Evolutionary conservation across 2,113 vertebrate species (phyloP).

Genomic region (Podarcis cretensis): DNA sequence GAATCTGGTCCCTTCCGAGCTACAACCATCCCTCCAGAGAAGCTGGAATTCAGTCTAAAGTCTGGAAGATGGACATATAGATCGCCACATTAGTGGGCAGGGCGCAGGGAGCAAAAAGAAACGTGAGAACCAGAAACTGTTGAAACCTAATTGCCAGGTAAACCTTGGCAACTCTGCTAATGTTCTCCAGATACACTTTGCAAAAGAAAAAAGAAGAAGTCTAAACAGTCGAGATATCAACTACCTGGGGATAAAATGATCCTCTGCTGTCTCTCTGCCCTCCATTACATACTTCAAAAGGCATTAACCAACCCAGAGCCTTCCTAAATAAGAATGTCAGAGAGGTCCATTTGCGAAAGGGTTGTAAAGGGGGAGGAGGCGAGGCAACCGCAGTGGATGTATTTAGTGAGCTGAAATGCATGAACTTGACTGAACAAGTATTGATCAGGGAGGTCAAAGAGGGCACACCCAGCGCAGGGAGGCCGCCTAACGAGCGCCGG

Average conservation of each 20-base stretch:
- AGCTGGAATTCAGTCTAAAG: neutral
- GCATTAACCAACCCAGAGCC: neutral
- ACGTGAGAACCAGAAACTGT: conserved; percentile 43
- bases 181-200: conserved; percentile 37
- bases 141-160: conserved; percentile 49
- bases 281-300: conserved; percentile 25
- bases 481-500: conserved; percentile 29
- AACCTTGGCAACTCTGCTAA: conserved; percentile 48
- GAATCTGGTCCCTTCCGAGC: too few species aligned
- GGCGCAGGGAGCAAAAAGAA: conserved; percentile 20
- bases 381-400: neutral
- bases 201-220: conserved; percentile 48
- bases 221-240: conserved; percentile 34
- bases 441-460: conserved; percentile 23
- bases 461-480: neutral
- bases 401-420: conserved; percentile 27
- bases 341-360: neutral
- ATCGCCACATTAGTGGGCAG: conserved; percentile 25
- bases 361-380: neutral
- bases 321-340: conserved; percentile 18
- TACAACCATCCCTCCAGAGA: neutral
- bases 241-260: conserved; percentile 31
- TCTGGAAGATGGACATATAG: neutral
- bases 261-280: conserved; percentile 9
- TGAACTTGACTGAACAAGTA: conserved; percentile 28